These are phyloP conservation scores for Pyrrhosoma nymphula DNA, from an alignment of 2,888 invertebrate species.

Conservation along the genomic window DNA sequence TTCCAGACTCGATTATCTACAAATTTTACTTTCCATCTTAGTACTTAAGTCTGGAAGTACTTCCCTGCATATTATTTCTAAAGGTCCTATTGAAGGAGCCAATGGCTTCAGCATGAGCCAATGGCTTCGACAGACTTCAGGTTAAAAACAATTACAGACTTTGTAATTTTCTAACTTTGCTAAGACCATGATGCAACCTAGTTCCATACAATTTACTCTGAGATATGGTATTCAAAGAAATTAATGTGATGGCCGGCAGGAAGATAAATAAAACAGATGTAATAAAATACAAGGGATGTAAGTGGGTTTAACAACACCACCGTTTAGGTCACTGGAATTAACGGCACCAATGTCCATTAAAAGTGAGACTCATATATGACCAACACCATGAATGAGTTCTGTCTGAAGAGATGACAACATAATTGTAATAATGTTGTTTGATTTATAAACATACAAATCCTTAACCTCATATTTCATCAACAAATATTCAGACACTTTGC, in stretches of 20 bases:
- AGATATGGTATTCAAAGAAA: slow-evolving; percentile 47
- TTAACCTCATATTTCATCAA: slow-evolving; percentile 38
- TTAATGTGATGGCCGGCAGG: neutral
- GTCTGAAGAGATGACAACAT: slow-evolving; percentile 59
- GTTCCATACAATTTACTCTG: slow-evolving; percentile 54
- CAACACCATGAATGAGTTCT: slow-evolving; percentile 54
- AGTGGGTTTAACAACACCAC: slow-evolving; percentile 55
- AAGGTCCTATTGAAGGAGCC: neutral
- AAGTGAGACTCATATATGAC: slow-evolving; percentile 55
- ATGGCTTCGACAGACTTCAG: neutral
- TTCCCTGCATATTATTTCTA: slow-evolving; percentile 13
- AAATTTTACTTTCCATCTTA: neutral
- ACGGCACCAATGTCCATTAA: slow-evolving; percentile 58
- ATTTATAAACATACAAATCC: slow-evolving; percentile 58
- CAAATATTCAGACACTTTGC: slow-evolving; percentile 50
- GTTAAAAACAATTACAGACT: slow-evolving; percentile 18
- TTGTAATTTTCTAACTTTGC: slow-evolving; percentile 36
- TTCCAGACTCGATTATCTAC: too few relatives aligned
- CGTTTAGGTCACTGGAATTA: slow-evolving; percentile 52
- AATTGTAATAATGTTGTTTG: slow-evolving; percentile 21
- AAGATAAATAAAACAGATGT: slow-evolving; percentile 48
- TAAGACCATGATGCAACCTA: slow-evolving; percentile 47
- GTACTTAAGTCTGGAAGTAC: neutral
- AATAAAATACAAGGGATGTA: slow-evolving; percentile 65
- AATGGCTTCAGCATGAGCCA: neutral